A percentile compares a stretch with the other conserved stretches of the same genome.
These are phyloP conservation scores for Phalacrocorax pelagicus DNA, from an alignment of 2,113 vertebrate species.

Conservation along the genomic window DNA sequence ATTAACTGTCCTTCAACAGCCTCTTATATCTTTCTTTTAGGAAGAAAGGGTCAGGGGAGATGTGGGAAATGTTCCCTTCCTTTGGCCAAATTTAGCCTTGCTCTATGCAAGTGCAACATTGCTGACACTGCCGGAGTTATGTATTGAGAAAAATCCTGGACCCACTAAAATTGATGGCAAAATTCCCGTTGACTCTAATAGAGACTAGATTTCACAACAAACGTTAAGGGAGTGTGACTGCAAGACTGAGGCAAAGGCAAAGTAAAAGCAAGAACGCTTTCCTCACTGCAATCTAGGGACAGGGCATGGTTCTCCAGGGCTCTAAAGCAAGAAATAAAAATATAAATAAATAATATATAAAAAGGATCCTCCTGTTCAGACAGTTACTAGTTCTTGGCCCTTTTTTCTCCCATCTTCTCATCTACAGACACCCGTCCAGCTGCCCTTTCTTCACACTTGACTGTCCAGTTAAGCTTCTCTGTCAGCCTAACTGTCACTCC, in stretches of 20 bases:
- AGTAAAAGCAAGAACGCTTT: neutral
- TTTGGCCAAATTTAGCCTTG: neutral
- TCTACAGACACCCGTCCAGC: neutral
- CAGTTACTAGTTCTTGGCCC: neutral
- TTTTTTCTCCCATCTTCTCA: neutral
- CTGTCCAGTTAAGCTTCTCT: conserved; percentile 10
- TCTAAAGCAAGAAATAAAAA: neutral
- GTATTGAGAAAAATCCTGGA: neutral
- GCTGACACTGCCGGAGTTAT: neutral
- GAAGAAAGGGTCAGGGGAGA: neutral
- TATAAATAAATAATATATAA: neutral
- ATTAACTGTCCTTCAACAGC: neutral
- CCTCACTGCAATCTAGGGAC: neutral
- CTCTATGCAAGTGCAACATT: neutral
- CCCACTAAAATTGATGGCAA: neutral
- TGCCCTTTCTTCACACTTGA: neutral
- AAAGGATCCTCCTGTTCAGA: neutral
- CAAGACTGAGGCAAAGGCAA: conserved; percentile 46
- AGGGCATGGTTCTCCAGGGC: neutral
- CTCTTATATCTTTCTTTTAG: neutral
- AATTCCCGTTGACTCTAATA: neutral
- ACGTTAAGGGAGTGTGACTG: neutral
- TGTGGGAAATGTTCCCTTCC: neutral
- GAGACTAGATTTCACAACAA: conserved; percentile 31
- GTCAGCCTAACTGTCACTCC: neutral